Percentiles rank a stretch among this genome's conserved stretches.
Conservation (phyloP, 2,797 vertebrate species). For the Potorous gilbertii region DNA sequence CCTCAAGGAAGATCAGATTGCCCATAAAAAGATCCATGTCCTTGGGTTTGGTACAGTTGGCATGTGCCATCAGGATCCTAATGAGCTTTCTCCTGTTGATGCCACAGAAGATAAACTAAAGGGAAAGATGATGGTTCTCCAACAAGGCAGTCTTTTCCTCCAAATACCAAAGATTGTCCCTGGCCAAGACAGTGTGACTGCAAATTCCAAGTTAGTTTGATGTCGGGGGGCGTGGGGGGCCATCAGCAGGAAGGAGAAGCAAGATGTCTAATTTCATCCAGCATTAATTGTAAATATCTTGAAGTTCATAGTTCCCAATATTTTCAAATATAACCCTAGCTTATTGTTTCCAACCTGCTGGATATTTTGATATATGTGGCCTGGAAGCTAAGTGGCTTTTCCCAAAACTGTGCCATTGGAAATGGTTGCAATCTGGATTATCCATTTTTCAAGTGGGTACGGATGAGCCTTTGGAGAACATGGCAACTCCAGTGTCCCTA, state of each 20-base stretch:
- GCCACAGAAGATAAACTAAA: constrained; percentile 90
- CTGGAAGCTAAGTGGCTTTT: neutral
- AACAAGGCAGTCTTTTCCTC: constrained; percentile 94
- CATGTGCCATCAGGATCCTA: neutral
- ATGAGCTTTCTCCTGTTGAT: neutral
- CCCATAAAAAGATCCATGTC: neutral
- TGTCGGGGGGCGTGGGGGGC: constrained; percentile 71
- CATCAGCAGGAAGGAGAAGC: neutral
- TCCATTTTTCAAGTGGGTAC: neutral
- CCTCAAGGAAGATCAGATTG: neutral
- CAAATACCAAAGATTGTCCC: constrained; percentile 93
- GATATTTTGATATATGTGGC: neutral
- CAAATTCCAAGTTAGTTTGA: constrained; percentile 53
- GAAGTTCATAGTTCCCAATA: neutral
- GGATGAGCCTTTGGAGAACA: constrained; percentile 82
- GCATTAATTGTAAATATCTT: neutral
- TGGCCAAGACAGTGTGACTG: neutral
- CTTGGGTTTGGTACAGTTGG: neutral
- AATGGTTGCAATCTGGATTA: neutral
- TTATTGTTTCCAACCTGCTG: neutral
- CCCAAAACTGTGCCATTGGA: neutral
- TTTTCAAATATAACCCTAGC: constrained; percentile 87
- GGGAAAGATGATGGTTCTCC: constrained; percentile 94
- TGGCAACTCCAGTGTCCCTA: constrained; percentile 95
- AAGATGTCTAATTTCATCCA: neutral